Evolutionary conservation across 2,797 vertebrate genomes (phyloP), one percentile per base, ranked within the genome.

Genomic region (Oreochromis grahami): DNA sequence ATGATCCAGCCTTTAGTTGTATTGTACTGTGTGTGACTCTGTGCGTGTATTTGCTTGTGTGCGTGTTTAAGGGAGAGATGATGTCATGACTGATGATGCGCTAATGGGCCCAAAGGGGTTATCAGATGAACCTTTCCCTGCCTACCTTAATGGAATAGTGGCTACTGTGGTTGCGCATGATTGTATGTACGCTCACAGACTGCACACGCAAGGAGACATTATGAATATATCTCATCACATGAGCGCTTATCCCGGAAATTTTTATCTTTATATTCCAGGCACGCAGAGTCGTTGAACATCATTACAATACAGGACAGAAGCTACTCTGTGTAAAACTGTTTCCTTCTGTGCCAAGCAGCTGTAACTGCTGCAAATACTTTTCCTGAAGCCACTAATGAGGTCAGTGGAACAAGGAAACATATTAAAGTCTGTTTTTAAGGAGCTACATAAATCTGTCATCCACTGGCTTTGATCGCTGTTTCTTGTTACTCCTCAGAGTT

Each of bases 71-170:
- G 76, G 78, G 80, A 85, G 83, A 82, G 90, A 89, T 94, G 94
- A 95, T 91, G 92, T 94, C 92, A 94, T 92, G 86, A 83, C 79
- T 91, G 81, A 86, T 89, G 87, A 88, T 85, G 84, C 50, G 82
- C 87, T 92, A 90, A 94, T 92, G 89, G 90, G 83, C 86, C 91
- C 94, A 84, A 29, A 79, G 92, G 92, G 92, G 88, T 89, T 94
- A 93, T 94, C 90, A 84, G 70, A 93, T 95, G 86, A 84, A 84
- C 77, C 56, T 78, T 68, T 78, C 29, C 38, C 86, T 79, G 55
- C 48, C 80, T 81, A 87, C 68, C 79, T 83, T 94, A 94, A 94
- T 94, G 92, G 93, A 58, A 87, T 88, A 85, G 87, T 26, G 86
- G 83, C 77, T 53, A 83, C 60, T 85, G 65, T 76, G 86, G 88